Evolutionary conservation across 2,797 vertebrate species (phyloP).

Genomic region (Rachycentron canadum): DNA sequence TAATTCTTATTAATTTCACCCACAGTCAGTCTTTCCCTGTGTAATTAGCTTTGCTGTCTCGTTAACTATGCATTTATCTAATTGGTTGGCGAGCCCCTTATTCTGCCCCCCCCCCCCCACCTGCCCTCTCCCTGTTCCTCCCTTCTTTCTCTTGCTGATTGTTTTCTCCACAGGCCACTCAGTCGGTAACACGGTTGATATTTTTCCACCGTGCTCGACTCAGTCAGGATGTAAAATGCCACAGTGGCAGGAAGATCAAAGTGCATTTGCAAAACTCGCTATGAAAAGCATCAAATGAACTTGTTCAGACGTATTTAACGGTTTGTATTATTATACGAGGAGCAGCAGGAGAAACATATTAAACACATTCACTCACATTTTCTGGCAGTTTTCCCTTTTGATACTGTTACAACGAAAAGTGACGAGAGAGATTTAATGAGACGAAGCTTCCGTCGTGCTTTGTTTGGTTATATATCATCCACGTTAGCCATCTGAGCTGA

Average conservation of each 20-base stretch:
- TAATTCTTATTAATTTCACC: neutral
- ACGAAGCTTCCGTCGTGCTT: neutral
- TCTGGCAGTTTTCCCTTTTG: neutral
- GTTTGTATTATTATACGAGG: neutral
- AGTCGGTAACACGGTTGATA: slow-evolving; percentile 1
- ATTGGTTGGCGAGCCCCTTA: slow-evolving; percentile 36
- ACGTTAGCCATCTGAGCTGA: neutral
- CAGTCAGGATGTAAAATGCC: slow-evolving; percentile 23
- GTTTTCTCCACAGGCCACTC: neutral
- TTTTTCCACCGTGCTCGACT: slow-evolving; percentile 1
- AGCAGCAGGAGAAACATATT: neutral
- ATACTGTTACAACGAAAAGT: neutral
- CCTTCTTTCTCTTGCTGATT: slow-evolving; percentile 12
- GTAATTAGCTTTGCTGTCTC: neutral
- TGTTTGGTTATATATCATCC: neutral
- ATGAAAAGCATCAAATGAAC: neutral
- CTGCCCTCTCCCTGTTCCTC: slow-evolving; percentile 13
- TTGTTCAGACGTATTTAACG: neutral
- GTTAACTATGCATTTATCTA: slow-evolving; percentile 6
- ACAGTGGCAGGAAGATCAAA: slow-evolving; percentile 25
- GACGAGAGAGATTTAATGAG: neutral
- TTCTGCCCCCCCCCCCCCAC: neutral
- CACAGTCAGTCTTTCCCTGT: neutral
- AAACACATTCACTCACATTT: neutral
- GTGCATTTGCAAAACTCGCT: neutral